phyloP scores from a whole-genome alignment of 1,140 invertebrate species.

The Watersipora subatra region DNA sequence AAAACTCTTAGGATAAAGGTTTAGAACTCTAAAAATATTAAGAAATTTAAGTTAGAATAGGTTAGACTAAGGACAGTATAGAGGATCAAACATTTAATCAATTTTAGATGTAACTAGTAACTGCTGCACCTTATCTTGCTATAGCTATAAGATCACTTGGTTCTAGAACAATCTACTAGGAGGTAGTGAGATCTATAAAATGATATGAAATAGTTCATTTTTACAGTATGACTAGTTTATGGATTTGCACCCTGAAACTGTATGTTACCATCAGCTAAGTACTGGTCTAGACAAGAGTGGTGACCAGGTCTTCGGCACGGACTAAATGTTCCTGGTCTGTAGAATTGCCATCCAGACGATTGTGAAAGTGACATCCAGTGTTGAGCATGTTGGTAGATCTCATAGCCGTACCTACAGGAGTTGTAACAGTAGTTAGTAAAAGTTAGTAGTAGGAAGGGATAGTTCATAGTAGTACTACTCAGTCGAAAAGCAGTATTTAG shows the following conservation, averaged over 20 bases:
- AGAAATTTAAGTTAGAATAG: no score
- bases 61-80: no score
- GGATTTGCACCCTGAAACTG: constrained; percentile 15
- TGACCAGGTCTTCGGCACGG: constrained; percentile 15
- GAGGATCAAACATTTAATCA: no score
- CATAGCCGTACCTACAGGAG: constrained; percentile 19
- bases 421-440: background rate
- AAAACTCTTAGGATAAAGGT: no score
- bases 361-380: constrained; percentile 15
- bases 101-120: no score
- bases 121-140: no score
- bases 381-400: constrained; percentile 20
- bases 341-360: constrained; percentile 12
- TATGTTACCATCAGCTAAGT: constrained; percentile 24
- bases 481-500: background rate
- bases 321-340: constrained; percentile 16
- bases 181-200: no score
- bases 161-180: no score
- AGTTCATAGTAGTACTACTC: background rate
- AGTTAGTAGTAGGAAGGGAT: background rate
- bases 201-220: no score
- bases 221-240: no score
- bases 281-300: constrained; percentile 25
- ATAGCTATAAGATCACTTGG: no score
- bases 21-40: no score